Evolutionary conservation across 2,113 vertebrate species (phyloP), one percentile per base, ranked within the genome.

Genomic region (Formicarius rufipectus): DNA sequence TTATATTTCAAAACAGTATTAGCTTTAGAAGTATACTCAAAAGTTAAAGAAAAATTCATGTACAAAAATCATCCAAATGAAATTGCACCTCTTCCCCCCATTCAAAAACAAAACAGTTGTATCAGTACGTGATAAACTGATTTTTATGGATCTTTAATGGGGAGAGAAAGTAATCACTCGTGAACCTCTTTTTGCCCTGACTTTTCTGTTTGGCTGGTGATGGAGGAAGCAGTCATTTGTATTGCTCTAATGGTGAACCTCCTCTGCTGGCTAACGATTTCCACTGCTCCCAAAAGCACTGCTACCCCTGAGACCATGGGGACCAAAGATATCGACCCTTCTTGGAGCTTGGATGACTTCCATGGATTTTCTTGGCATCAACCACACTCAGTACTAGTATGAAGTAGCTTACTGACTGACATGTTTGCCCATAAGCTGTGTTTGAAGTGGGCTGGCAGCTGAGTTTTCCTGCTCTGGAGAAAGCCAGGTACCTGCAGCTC

Each of bases 271-370:
- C 47, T 86, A 89, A 73, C 0, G 0, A 72, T 91, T 66, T 90
- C 27, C 78, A 71, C 40, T 44, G 75, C 83, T 95, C 79, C 78
- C 82, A 80, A 59, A 55, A 86, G 75, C 72, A 80, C 45, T 88
- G 84, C 75, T 86, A 73, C 84, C 84, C 91, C 84, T 50, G 71
- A 85, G 75, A 82, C 85, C 82, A 28, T 42, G 39, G 82, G 78
- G 81, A 87, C 78, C 77, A 58, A 79, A 84, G 87, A 91, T 22
- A 89, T 13, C 75, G 50, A 74, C 63, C 78, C 87, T 75, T 74
- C 78, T 66, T 42, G 33, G 35, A 86, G 87, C 33, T 14, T 90
- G 93, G 87, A 91, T 76, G 30, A 69, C 58, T 94, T 96, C 91
- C 93, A 93, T 0, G 3, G 67, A 74, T 91, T 94, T 69, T 90